phyloP scores from a whole-genome alignment of 2,113 vertebrate genomes.

The Oncorhynchus gorbuscha region DNA sequence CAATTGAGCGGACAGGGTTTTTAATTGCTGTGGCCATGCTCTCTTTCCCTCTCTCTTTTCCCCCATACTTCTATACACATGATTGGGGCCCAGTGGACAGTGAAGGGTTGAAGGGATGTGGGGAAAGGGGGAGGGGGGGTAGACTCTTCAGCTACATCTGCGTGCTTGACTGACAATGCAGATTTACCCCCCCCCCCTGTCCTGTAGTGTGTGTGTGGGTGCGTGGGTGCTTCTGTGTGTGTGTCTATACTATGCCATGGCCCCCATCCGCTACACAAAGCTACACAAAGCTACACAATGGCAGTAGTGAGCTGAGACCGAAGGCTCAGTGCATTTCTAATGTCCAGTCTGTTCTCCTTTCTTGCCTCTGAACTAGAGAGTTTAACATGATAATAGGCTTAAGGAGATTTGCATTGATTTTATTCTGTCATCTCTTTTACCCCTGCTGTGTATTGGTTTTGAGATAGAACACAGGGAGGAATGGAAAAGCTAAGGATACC shows the following conservation, averaged over 20 bases:
- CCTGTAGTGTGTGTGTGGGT: neutral
- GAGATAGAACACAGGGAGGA: neutral
- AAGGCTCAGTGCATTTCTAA: conserved; percentile 14
- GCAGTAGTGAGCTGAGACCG: neutral
- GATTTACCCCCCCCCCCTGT: neutral
- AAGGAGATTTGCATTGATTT: conserved; percentile 21
- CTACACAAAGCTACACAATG: neutral
- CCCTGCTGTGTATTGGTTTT: conserved; percentile 3
- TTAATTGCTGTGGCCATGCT: conserved; percentile 12
- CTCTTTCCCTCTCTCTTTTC: no score
- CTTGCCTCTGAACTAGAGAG: conserved; percentile 2
- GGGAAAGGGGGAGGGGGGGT: neutral
- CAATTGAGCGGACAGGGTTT: conserved; percentile 4
- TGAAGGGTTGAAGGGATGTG: neutral
- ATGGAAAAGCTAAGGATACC: neutral
- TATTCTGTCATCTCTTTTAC: conserved; percentile 5
- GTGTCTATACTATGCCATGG: neutral
- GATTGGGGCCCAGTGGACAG: neutral
- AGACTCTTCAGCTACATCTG: neutral
- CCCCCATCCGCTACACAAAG: neutral
- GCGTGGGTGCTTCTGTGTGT: neutral
- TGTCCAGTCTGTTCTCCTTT: conserved; percentile 11
- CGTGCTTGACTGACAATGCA: neutral
- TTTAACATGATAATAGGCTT: conserved; percentile 19
- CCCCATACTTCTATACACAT: neutral